Evolutionary conservation across 1,140 invertebrate genomes (phyloP), one percentile per base, ranked within the genome.

Genomic region (Sitophilus oryzae): DNA sequence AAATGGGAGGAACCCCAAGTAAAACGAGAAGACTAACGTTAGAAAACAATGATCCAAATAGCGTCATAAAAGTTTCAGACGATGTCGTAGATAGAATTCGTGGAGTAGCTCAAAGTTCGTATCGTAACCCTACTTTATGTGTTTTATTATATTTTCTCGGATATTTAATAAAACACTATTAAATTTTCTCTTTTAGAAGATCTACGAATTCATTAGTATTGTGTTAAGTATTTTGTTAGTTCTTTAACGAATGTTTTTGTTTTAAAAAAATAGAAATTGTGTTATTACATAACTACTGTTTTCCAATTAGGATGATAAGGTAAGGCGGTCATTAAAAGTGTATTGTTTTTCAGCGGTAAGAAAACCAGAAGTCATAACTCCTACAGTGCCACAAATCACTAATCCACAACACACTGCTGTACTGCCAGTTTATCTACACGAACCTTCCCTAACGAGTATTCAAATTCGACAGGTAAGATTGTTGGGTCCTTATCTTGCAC

Each of bases 1-100:
- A 64, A 65, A 71, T 72, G 70, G 70, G 70, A 52, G 63, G 58
- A 20, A 52, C 44, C 52, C 41, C 58, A 37, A 70, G 67, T 56
- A 68, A 60, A 62, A 67, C 70, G n/a, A 68, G 70, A 58, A 72
- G 64, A 62, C 55, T 72, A 57, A 71, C 68, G n/a, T 56, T 72
- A 14, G 70, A 72, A 59, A 72, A 72, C 48, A 65, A 72, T 47
- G 68, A 70, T 50, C 63, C 69, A 11, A 66, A 62, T 18, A 71
- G 62, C 57, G 69, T 72, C 5, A 72, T 72, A 30, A 71, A 70
- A 64, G 66, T 72, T 38, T 71, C 70, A 10, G 70, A 72, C 14
- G 68, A 69, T 54, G 68, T 71, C 25, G 70, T 72, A 4, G 61
- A 68, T 41, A 52, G 70, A 48, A 52, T 72, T 35, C 58, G 59